These are phyloP conservation scores for Xiphias gladius DNA, from an alignment of 2,113 vertebrate genomes.

Conservation along the genomic window DNA sequence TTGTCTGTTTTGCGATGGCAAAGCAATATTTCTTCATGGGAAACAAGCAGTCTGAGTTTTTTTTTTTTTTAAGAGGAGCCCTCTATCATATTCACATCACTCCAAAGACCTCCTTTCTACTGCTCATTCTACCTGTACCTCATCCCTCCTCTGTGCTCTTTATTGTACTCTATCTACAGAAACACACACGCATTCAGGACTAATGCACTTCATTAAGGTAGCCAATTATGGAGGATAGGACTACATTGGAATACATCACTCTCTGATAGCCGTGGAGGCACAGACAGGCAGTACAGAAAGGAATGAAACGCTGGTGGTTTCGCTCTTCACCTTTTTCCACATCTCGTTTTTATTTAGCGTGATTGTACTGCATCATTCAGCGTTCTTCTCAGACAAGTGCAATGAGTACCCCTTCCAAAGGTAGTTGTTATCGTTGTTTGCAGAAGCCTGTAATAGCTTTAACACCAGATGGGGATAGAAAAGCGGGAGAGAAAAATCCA, in stretches of 20 bases:
- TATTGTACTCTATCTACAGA: slow-evolving; percentile 24
- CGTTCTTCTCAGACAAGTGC: slow-evolving; percentile 36
- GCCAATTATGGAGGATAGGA: slow-evolving; percentile 46
- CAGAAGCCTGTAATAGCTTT: slow-evolving; percentile 36
- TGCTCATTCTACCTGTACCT: slow-evolving; percentile 25
- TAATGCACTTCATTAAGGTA: slow-evolving; percentile 65
- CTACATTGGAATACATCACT: slow-evolving; percentile 38
- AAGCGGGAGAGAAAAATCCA: slow-evolving; percentile 2
- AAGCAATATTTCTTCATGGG: slow-evolving; percentile 49
- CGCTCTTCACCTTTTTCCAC: neutral
- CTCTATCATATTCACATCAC: slow-evolving; percentile 50
- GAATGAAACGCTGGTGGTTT: slow-evolving; percentile 30
- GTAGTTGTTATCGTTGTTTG: slow-evolving; percentile 45
- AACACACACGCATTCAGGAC: slow-evolving; percentile 25
- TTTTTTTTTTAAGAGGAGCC: slow-evolving; percentile 24
- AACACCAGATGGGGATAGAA: slow-evolving; percentile 36
- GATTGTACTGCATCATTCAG: slow-evolving; percentile 45
- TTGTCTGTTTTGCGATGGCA: slow-evolving; percentile 42
- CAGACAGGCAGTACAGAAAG: slow-evolving; percentile 1
- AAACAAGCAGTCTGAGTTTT: slow-evolving; percentile 40
- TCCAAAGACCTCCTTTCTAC: slow-evolving; percentile 31
- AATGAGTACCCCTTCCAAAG: slow-evolving; percentile 21
- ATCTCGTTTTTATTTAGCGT: slow-evolving; percentile 25
- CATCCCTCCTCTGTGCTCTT: slow-evolving; percentile 20
- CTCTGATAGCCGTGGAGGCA: neutral